These are phyloP conservation scores for Boloria selene DNA, from an alignment of 2,888 invertebrate species.

Conservation along the genomic window DNA sequence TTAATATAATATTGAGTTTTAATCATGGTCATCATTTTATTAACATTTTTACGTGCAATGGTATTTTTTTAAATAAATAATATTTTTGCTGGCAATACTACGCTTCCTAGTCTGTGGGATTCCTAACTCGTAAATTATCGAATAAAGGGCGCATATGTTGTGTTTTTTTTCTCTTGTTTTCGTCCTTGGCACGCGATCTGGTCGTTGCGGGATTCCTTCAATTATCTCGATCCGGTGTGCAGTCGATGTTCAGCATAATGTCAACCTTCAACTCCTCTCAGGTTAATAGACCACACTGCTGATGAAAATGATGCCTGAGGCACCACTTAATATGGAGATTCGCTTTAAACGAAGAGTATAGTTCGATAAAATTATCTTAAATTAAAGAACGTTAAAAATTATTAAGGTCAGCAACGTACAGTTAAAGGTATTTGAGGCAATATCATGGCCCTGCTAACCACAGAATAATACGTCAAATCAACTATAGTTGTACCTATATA, in stretches of 20 bases:
- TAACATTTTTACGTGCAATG: too few species aligned
- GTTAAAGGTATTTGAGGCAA: constrained; percentile 12
- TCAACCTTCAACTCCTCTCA: constrained; percentile 37
- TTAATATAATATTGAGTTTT: too few species aligned
- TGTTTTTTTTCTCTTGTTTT: constrained; percentile 50
- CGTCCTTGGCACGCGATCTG: constrained; percentile 64
- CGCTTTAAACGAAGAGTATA: constrained; percentile 27
- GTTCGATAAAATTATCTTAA: constrained; percentile 25
- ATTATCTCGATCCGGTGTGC: constrained; percentile 44
- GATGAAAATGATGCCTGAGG: constrained; percentile 31
- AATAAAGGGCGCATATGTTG: constrained; percentile 49
- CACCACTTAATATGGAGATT: constrained; percentile 30
- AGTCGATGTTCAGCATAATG: constrained; percentile 32
- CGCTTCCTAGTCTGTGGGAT: constrained; percentile 22
- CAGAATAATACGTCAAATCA: constrained; percentile 6
- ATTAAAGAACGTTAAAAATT: constrained; percentile 25
- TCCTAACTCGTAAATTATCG: constrained; percentile 53
- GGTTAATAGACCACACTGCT: constrained; percentile 23
- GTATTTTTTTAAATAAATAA: too few species aligned
- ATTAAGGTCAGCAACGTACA: constrained; percentile 23
- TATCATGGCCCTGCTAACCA: constrained; percentile 4
- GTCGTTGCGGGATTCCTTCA: constrained; percentile 50
- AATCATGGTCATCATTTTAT: too few species aligned
- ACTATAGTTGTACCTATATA: constrained; percentile 11
- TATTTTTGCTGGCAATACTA: background rate